phyloP scores from a whole-genome alignment of 2,888 invertebrate genomes.

The Drosophila melanosoma region DNA sequence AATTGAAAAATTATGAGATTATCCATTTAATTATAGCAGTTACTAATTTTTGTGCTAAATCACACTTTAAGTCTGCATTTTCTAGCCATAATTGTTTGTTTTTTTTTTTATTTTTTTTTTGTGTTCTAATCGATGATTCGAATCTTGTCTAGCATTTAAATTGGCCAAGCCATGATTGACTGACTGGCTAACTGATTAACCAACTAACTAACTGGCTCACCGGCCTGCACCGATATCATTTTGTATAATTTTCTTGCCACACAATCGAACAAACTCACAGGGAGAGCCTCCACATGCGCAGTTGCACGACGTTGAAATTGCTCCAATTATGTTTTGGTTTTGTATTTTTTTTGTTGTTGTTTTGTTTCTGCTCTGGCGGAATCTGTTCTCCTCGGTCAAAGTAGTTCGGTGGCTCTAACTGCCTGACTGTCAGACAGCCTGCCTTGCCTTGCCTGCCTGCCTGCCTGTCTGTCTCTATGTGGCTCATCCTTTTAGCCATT shows the following conservation, averaged over 20 bases:
- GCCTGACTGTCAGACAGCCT: constrained; percentile 3
- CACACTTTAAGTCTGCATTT: not conserved
- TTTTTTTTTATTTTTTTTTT: not conserved
- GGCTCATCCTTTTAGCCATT: constrained; percentile 36
- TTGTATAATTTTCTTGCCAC: constrained; percentile 76
- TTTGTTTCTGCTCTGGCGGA: constrained; percentile 19
- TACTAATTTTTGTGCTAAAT: not conserved
- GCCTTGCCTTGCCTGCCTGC: not conserved
- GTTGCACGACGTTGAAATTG: constrained; percentile 81
- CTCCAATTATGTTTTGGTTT: constrained; percentile 77
- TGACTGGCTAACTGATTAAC: constrained; percentile 60
- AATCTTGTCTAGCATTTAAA: constrained; percentile 66
- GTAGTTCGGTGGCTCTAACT: constrained; percentile 60
- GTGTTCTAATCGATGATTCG: constrained; percentile 73
- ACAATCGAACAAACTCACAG: constrained; percentile 35
- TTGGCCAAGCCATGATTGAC: constrained; percentile 54
- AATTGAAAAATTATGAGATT: not conserved
- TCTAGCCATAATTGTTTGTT: not conserved
- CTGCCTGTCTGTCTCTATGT: not conserved
- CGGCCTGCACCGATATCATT: constrained; percentile 70
- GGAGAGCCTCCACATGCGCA: constrained; percentile 62
- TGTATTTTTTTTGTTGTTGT: constrained; percentile 4
- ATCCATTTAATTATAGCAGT: not conserved
- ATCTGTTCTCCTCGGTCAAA: constrained; percentile 49
- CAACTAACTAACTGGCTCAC: constrained; percentile 54